These are phyloP conservation scores for Amazona guildingii DNA, from an alignment of 2,113 vertebrate species.

Conservation along the genomic window DNA sequence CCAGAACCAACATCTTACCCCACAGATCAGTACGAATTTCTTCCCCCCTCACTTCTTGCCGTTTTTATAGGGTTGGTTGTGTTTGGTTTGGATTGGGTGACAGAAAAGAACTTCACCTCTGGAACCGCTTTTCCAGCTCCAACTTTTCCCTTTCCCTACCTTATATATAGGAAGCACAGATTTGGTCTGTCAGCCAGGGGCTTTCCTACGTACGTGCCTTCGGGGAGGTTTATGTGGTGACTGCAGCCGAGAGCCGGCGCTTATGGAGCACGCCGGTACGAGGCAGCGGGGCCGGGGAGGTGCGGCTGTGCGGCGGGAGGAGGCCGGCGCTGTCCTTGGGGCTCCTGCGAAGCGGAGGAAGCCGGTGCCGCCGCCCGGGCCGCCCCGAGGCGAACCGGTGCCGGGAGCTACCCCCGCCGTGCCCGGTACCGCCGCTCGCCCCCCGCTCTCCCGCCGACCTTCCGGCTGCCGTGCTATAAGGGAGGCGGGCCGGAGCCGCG, in stretches of 20 bases:
- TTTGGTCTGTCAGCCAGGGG: neutral
- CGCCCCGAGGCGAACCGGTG: too few species aligned
- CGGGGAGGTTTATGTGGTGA: neutral
- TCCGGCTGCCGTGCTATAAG: neutral
- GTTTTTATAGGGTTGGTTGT: neutral
- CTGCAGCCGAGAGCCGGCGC: neutral
- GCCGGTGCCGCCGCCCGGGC: too few species aligned
- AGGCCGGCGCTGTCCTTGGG: neutral
- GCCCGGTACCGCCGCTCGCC: neutral
- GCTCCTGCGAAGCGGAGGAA: neutral
- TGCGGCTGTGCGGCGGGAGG: neutral
- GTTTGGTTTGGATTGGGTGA: neutral
- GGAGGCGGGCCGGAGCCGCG: slow-evolving; percentile 42
- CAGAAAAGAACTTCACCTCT: neutral
- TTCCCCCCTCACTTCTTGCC: accelerated
- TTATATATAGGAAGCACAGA: neutral
- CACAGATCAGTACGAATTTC: neutral
- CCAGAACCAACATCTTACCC: neutral
- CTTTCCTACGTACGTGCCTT: too few species aligned
- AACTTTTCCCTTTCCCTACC: neutral
- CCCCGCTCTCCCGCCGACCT: neutral
- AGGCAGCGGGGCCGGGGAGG: too few species aligned
- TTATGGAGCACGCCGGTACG: neutral
- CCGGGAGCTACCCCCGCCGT: neutral
- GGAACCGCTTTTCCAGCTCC: neutral